Percentiles rank a stretch among this genome's conserved stretches.
Evolutionary conservation across 2,888 invertebrate genomes (phyloP).

Genomic region (Brenthis ino): DNA sequence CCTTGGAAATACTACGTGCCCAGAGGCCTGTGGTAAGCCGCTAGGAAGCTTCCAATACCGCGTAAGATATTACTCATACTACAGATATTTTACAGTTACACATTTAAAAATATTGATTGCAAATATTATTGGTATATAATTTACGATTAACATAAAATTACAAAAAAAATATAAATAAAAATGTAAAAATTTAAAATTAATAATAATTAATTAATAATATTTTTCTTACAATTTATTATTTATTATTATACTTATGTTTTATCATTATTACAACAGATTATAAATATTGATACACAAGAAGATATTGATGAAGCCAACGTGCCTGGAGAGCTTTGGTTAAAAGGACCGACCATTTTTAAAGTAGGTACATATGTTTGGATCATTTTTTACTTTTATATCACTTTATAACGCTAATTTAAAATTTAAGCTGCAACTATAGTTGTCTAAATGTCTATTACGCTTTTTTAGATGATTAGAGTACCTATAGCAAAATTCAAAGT

Average conservation of each 20-base stretch:
- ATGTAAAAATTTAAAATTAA: neutral
- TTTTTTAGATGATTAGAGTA: no score
- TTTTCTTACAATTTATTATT: neutral
- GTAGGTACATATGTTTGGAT: conserved; percentile 46
- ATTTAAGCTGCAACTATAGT: no score
- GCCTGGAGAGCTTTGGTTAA: conserved; percentile 77
- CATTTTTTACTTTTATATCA: no score
- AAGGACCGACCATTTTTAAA: conserved; percentile 70
- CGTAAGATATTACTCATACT: conserved; percentile 43
- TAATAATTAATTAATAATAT: no score
- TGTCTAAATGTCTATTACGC: no score
- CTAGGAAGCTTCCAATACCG: conserved; percentile 54
- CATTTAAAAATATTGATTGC: neutral
- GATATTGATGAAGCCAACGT: conserved; percentile 67
- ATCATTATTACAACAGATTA: conserved; percentile 59
- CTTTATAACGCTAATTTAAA: no score
- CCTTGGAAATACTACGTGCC: conserved; percentile 43
- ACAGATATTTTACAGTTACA: neutral
- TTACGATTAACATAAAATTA: no score
- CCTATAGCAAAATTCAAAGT: no score
- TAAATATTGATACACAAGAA: conserved; percentile 67
- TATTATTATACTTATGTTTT: conserved; percentile 10
- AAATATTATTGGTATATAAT: neutral
- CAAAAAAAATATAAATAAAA: neutral
- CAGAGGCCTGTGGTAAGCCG: conserved; percentile 54